Percentiles rank a stretch among this genome's conserved stretches.
Conservation (phyloP, 2,888 invertebrate genomes). For the Spicauda simplicius region DNA sequence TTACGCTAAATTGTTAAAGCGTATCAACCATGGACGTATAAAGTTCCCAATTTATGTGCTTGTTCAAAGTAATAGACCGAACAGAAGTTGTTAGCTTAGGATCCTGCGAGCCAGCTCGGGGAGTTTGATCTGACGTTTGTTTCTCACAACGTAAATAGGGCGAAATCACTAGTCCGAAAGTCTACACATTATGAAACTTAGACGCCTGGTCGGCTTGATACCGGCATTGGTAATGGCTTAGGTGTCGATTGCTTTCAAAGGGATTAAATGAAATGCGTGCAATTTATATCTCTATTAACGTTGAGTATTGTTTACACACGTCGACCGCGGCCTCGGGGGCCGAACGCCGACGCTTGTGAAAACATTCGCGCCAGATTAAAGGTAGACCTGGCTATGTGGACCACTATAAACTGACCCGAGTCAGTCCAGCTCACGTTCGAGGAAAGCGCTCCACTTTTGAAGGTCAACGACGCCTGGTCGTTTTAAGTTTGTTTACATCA, state of each 20-base stretch:
- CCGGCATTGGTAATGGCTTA: constrained; percentile 62
- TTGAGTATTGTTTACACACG: constrained; percentile 79
- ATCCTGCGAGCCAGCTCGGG: constrained; percentile 47
- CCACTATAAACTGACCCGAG: constrained; percentile 57
- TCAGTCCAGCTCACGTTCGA: constrained; percentile 37
- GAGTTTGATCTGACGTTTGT: constrained; percentile 56
- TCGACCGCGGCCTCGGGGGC: constrained; percentile 70
- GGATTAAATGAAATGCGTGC: constrained; percentile 76
- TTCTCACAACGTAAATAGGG: constrained; percentile 52
- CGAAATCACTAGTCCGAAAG: constrained; percentile 46
- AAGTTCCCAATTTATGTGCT: constrained; percentile 46
- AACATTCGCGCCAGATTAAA: constrained; percentile 80
- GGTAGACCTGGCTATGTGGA: constrained; percentile 64
- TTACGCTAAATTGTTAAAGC: constrained; percentile 52
- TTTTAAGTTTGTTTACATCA: constrained; percentile 78
- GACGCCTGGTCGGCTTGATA: constrained; percentile 65
- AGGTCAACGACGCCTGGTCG: constrained; percentile 62
- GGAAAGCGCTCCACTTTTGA: constrained; percentile 45
- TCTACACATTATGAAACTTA: constrained; percentile 49
- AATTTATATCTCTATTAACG: constrained; percentile 84
- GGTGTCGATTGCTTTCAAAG: constrained; percentile 72
- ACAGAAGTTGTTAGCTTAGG: constrained; percentile 60
- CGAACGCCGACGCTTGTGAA: constrained; percentile 74
- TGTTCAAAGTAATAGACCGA: constrained; percentile 43
- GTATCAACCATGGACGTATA: constrained; percentile 44